Percentiles rank a stretch among this genome's conserved stretches.
Evolutionary conservation across 1,140 invertebrate genomes (phyloP).

Genomic region (Tenebrio molitor): DNA sequence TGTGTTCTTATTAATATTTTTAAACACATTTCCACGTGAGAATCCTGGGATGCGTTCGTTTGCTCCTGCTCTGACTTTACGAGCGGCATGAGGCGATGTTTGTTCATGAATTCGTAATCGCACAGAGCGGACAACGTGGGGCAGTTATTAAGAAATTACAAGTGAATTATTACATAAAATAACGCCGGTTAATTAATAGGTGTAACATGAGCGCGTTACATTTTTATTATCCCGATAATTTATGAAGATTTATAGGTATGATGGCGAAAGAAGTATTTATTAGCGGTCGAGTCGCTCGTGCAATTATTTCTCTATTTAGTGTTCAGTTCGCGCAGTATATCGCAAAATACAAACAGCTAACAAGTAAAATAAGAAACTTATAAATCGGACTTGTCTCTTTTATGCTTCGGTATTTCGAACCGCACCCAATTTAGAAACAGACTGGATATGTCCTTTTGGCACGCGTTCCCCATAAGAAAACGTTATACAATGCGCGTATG

Average conservation of each 20-base stretch:
- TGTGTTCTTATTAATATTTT: too few relatives aligned
- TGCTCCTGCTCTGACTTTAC: too few relatives aligned
- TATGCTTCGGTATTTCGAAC: slow-evolving; percentile 20
- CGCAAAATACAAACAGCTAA: slow-evolving; percentile 16
- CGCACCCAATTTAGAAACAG: slow-evolving; percentile 35
- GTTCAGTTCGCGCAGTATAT: slow-evolving; percentile 15
- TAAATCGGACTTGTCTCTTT: slow-evolving; percentile 34
- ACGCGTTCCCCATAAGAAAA: slow-evolving; percentile 20
- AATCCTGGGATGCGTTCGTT: too few relatives aligned
- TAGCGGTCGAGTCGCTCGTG: slow-evolving; percentile 2
- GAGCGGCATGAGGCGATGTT: neutral
- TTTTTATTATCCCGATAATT: slow-evolving; percentile 12
- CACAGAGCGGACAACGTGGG: neutral
- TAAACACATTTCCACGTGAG: too few relatives aligned
- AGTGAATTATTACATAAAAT: slow-evolving; percentile 24
- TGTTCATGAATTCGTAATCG: slow-evolving; percentile 29
- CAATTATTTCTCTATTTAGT: slow-evolving; percentile 28
- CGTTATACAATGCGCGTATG: slow-evolving; percentile 9
- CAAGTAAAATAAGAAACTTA: slow-evolving; percentile 29
- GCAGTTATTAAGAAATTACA: slow-evolving; percentile 30
- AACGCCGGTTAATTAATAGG: slow-evolving; percentile 19
- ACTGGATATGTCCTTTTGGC: slow-evolving; percentile 36
- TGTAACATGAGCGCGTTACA: slow-evolving; percentile 16
- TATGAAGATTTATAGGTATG: slow-evolving; percentile 26
- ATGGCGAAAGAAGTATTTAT: slow-evolving; percentile 25